Conservation (phyloP, 1,140 invertebrate species). For the Chironomus striatipennis region DNA sequence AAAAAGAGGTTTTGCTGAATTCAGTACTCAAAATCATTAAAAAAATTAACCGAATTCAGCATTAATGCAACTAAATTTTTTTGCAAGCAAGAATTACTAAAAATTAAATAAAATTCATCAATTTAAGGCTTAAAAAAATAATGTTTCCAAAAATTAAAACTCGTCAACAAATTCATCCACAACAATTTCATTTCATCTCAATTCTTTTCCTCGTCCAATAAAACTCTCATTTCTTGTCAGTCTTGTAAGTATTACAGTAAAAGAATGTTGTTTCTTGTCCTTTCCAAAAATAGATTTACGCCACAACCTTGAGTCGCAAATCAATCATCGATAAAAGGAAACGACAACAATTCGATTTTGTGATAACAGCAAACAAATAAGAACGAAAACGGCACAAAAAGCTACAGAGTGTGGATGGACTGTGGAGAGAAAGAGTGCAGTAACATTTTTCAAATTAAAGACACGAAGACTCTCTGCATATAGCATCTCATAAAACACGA, state of each 20-base stretch:
- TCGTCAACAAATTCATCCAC: no score
- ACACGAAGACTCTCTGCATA: background rate
- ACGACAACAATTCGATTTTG: background rate
- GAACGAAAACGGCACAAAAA: background rate
- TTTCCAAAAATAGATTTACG: constrained; percentile 20
- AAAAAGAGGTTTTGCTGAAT: no score
- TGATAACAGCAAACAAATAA: constrained; percentile 22
- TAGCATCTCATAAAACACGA: constrained; percentile 9
- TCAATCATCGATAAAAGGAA: background rate
- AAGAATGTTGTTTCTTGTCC: constrained; percentile 19
- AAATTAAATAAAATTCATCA: no score
- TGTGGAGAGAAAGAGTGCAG: no score
- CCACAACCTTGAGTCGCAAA: constrained; percentile 17
- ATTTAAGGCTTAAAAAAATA: no score
- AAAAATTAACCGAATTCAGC: no score
- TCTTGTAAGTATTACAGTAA: background rate
- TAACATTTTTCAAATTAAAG: constrained; percentile 8
- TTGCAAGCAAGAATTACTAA: no score
- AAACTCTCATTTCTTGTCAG: background rate
- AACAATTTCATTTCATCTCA: background rate
- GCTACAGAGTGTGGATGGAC: constrained; percentile 4
- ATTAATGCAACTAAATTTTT: no score
- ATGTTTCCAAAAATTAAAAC: no score
- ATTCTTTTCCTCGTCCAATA: background rate
- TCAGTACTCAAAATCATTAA: no score